These are phyloP conservation scores for Acrocephalus scirpaceus DNA, from an alignment of 2,797 vertebrate genomes.

Conservation along the genomic window DNA sequence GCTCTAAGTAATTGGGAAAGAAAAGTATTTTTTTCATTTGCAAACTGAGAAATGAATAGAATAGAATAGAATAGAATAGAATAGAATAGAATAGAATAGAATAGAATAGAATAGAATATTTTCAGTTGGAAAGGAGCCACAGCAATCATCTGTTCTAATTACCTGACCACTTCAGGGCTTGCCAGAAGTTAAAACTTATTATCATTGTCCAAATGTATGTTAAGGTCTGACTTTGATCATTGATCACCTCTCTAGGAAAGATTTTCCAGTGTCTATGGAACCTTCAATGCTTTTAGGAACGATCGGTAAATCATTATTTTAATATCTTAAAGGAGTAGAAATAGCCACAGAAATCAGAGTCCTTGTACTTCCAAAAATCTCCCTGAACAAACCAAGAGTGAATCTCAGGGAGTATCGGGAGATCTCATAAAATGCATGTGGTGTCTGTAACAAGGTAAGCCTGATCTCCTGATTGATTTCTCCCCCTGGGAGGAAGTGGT, in stretches of 20 bases:
- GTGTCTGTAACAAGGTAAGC: not conserved
- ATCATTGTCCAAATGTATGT: not conserved
- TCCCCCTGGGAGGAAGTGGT: not conserved
- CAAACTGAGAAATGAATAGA: not conserved
- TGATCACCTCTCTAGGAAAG: not conserved
- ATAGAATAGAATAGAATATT: not conserved
- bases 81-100: not conserved
- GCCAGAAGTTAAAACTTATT: not conserved
- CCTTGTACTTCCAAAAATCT: not conserved
- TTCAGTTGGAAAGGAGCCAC: not conserved
- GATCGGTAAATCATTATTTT: not conserved
- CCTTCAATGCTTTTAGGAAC: not conserved
- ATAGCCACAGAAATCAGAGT: not conserved
- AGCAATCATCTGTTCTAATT: not conserved
- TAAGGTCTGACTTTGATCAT: not conserved
- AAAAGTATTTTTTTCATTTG: not conserved
- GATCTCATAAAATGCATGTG: not conserved
- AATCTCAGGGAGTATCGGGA: not conserved
- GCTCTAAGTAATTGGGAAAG: not conserved
- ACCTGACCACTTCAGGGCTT: not conserved
- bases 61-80: not conserved
- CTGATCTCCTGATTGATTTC: not conserved
- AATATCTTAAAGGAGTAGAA: not conserved
- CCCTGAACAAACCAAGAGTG: not conserved
- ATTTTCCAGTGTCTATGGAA: not conserved